These are phyloP conservation scores for Monopis laevigella DNA, from an alignment of 2,888 invertebrate genomes.

Conservation along the genomic window DNA sequence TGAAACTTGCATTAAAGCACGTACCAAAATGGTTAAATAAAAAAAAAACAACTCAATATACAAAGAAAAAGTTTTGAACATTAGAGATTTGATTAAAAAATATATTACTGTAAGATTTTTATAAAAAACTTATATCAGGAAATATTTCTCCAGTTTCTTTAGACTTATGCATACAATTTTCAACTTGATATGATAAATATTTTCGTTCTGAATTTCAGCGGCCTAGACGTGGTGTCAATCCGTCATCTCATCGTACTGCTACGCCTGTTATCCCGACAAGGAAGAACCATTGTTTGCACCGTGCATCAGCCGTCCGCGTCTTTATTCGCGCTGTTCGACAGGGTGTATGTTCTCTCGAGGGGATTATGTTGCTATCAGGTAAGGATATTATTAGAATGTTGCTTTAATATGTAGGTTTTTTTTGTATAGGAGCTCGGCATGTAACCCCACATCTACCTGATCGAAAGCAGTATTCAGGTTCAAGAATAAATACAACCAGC, in stretches of 20 bases:
- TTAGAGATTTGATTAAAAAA: no score
- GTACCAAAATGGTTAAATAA: no score
- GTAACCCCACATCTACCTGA: not conserved
- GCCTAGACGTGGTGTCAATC: slow-evolving; percentile 78
- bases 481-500: no score
- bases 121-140: no score
- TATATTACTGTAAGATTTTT: no score
- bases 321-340: slow-evolving; percentile 78
- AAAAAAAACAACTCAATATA: no score
- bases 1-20: no score
- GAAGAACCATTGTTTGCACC: slow-evolving; percentile 80
- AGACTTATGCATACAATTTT: no score
- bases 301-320: slow-evolving; percentile 84
- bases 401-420: not conserved
- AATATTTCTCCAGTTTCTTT: no score
- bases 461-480: not conserved
- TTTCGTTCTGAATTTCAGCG: slow-evolving; percentile 48
- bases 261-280: slow-evolving; percentile 73
- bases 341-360: slow-evolving; percentile 73
- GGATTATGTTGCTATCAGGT: slow-evolving; percentile 64
- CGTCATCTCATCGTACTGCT: slow-evolving; percentile 76
- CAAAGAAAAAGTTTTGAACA: no score
- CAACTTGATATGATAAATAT: no score
- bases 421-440: not conserved
- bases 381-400: slow-evolving; percentile 18